Base-by-base conservation (phyloP, 2,888 invertebrate species). In the Polyommatus icarus region DNA sequence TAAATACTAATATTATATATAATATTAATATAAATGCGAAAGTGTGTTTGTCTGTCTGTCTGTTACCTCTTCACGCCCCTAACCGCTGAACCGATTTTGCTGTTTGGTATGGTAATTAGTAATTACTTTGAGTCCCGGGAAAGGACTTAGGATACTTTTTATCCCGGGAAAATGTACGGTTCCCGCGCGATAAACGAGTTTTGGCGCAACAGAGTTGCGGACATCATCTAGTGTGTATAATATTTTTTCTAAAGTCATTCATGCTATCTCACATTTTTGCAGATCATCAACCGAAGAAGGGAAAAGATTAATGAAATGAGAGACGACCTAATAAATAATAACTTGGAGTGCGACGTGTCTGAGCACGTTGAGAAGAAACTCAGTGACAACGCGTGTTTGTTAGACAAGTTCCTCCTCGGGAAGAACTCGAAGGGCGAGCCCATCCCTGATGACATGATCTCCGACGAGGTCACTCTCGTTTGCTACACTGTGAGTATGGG, bases 401-500 rank as follows among this genome's bases (percentile, higher is more conserved):
- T 87, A 36, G 87, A 87, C 76, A 83, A 82, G n/a, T 81, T 86
- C 8, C 77, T 87, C 12, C 79, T 84, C 0, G 84, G 83, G 57
- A 84, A 81, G 75, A 78, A 83, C 6, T 79, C 82, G 20, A 83
- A 83, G 76, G 85, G 85, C 1, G 81, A 84, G 3, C 80, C 82
- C 0, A 80, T 82, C 18, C 83, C 84, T 3, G 84, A 86, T 71
- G 83, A 84, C 4, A 81, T 83, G 36, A 86, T 86, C 59, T 83
- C 83, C 73, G 85, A 86, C 71, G 86, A 86, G 82, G 81, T 86
- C 32, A 85, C 82, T 59, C 82, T 86, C 12, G 76, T 85, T 10
- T 82, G 83, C 71, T 86, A 83, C 76, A 85, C 86, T 29, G 86
- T 86, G 82, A 83, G 82, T 79, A 67, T n/a, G n/a, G n/a, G n/a